Evolutionary conservation across 2,113 vertebrate species (phyloP), one percentile per base, ranked within the genome.

Genomic region (Sceloporus tristichus): DNA sequence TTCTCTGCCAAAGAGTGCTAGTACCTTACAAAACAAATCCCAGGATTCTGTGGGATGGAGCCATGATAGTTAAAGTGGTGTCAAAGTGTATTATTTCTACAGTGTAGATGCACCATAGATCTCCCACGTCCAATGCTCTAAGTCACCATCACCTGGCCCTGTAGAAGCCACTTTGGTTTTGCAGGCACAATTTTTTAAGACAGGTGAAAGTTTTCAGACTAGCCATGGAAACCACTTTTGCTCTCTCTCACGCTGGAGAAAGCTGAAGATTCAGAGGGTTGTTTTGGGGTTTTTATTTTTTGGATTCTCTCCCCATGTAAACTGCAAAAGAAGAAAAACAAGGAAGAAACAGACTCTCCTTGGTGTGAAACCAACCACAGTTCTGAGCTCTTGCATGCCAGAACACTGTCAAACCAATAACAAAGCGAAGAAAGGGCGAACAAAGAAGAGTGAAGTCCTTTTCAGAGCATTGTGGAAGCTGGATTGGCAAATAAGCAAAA

Each of bases 401-500:
- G 38, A 88, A 54, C 34, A 70, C 79, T 77, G 19, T 59, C 88
- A 87, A 62, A 66, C 84, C 88, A 90, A 92, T 7, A 87, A 29
- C 27, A 87, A 86, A 21, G 83, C 14, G 0, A 0, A 0, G 1
- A 34, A 70, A 75, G 9, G 40, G 10, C 4, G 16, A 73, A 8
- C 0, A 13, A 10, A 19, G 7, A 25, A 62, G 38, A 65, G 48
- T 9, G 34, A 70, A 40, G 29, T 29, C 2, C 16, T 74, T 80
- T 74, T 42, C 54, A 80, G 11, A 4, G 27, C 1, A 4, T 8
- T 14, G 0, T 53, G 0, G 14, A 91, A 68, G 79, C 23, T 38
- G 0, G 3, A 89, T 87, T 42, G 70, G 91, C 74, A 95, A 91
- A 90, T 38, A 23, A 79, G 54, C 53, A 85, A 79, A 73, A 80